Percentiles rank a stretch among this genome's conserved stretches.
These are phyloP conservation scores for Vireo altiloquus DNA, from an alignment of 2,113 vertebrate genomes.

Conservation along the genomic window DNA sequence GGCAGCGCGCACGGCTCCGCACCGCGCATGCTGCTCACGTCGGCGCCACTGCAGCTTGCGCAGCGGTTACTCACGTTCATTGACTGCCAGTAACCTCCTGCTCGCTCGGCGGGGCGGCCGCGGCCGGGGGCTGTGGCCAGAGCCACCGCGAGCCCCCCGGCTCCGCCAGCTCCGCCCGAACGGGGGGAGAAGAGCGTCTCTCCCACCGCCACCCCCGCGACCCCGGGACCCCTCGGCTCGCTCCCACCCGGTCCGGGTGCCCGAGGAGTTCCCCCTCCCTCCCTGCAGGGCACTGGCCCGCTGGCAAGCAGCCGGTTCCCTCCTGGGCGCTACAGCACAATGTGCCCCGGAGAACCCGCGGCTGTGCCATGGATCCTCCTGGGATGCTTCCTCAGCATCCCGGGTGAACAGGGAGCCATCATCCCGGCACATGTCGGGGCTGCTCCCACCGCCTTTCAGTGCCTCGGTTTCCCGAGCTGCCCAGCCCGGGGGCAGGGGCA, in stretches of 20 bases:
- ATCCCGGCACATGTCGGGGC: background rate
- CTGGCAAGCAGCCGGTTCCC: background rate
- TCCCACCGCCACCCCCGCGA: rapidly evolving
- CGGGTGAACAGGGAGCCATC: background rate
- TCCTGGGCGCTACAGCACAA: background rate
- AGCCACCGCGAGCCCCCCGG: background rate
- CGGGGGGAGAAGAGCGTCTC: rapidly evolving
- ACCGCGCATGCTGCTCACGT: slow-evolving; percentile 52
- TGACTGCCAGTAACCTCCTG: slow-evolving; percentile 69
- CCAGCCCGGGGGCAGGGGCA: background rate
- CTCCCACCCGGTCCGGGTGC: background rate
- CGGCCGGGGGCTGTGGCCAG: background rate
- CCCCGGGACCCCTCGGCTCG: background rate
- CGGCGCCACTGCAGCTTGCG: slow-evolving; percentile 51
- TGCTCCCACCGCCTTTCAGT: background rate
- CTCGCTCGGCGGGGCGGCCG: background rate
- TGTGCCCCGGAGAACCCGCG: background rate
- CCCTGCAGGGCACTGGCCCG: background rate
- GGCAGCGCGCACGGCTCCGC: background rate
- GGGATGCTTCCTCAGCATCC: background rate
- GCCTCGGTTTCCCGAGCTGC: background rate
- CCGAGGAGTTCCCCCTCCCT: background rate
- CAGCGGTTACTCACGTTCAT: slow-evolving; percentile 64
- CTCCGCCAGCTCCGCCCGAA: background rate
- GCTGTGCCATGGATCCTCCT: background rate